These are phyloP conservation scores for Drosophila jambulina DNA, from an alignment of 1,140 invertebrate species.

Conservation along the genomic window DNA sequence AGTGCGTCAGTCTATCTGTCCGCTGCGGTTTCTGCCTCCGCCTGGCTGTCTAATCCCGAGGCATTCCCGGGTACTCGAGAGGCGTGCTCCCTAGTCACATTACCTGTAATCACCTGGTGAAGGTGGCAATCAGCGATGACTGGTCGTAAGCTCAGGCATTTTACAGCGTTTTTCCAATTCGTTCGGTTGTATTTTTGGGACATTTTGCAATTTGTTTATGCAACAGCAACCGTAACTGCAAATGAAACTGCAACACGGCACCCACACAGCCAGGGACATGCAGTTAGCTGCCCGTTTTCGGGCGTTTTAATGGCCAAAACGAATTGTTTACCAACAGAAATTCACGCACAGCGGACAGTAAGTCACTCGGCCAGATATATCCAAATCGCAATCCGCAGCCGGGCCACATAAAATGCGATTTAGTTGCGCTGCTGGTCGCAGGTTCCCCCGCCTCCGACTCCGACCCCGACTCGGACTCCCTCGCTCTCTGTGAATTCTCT, in stretches of 20 bases:
- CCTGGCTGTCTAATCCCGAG: slow-evolving; percentile 39
- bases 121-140: slow-evolving; percentile 41
- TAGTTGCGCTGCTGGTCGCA: slow-evolving; percentile 70
- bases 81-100: slow-evolving; percentile 42
- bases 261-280: slow-evolving; percentile 18
- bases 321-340: slow-evolving; percentile 69
- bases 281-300: slow-evolving; percentile 27
- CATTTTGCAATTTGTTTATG: slow-evolving; percentile 62
- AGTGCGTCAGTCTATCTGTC: slow-evolving; percentile 36
- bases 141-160: slow-evolving; percentile 51
- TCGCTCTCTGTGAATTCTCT: slow-evolving; percentile 5
- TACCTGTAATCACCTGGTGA: slow-evolving; percentile 48
- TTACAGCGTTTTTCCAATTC: slow-evolving; percentile 43
- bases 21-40: slow-evolving; percentile 40
- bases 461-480: background rate
- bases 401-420: slow-evolving; percentile 68
- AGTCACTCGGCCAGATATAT: slow-evolving; percentile 33
- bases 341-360: slow-evolving; percentile 69
- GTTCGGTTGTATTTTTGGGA: slow-evolving; percentile 23
- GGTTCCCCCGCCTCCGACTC: slow-evolving; percentile 10
- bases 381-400: slow-evolving; percentile 22
- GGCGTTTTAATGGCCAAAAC: slow-evolving; percentile 75
- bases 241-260: slow-evolving; percentile 21
- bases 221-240: slow-evolving; percentile 17
- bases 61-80: slow-evolving; percentile 17